Percentiles rank a stretch among this genome's conserved stretches.
phyloP scores from a whole-genome alignment of 2,888 invertebrate genomes.

The Darwinula stevensoni region DNA sequence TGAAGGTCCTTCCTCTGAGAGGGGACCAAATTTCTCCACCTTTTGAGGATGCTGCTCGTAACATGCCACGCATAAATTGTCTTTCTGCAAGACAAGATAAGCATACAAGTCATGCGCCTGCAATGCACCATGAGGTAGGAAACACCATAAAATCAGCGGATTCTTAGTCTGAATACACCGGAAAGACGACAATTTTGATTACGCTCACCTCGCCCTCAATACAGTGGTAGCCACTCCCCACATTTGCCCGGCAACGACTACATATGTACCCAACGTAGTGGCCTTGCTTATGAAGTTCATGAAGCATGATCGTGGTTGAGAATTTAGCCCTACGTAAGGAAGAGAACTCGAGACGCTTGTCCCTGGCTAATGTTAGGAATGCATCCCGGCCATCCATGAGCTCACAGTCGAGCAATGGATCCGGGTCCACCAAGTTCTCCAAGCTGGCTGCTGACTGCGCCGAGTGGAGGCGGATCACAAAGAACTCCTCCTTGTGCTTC shows the following conservation, averaged over 20 bases:
- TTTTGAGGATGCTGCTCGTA: slow-evolving; percentile 82
- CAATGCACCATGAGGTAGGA: background rate
- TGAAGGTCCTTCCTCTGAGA: slow-evolving; percentile 58
- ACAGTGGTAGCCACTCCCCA: slow-evolving; percentile 91
- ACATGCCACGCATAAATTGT: slow-evolving; percentile 85
- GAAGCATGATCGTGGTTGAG: slow-evolving; percentile 87
- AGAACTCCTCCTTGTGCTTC: slow-evolving; percentile 99
- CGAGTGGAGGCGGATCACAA: slow-evolving; percentile 90
- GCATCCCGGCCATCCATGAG: slow-evolving; percentile 99
- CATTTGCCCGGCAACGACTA: slow-evolving; percentile 81
- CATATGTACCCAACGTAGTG: slow-evolving; percentile 96
- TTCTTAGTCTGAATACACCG: too few species aligned
- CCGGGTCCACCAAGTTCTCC: slow-evolving; percentile 66
- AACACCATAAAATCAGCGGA: too few species aligned
- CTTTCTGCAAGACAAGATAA: slow-evolving; percentile 49
- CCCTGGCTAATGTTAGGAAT: slow-evolving; percentile 86
- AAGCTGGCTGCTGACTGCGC: slow-evolving; percentile 67
- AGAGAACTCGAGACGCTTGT: slow-evolving; percentile 95
- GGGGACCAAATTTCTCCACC: slow-evolving; percentile 89
- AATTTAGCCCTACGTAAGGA: slow-evolving; percentile 76
- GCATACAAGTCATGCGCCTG: background rate
- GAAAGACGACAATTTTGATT: too few species aligned
- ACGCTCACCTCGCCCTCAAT: slow-evolving; percentile 67
- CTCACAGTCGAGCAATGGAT: slow-evolving; percentile 79
- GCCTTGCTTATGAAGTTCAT: slow-evolving; percentile 94